Conservation (phyloP, 2,113 vertebrate species). For the Nansenia antarctica region DNA sequence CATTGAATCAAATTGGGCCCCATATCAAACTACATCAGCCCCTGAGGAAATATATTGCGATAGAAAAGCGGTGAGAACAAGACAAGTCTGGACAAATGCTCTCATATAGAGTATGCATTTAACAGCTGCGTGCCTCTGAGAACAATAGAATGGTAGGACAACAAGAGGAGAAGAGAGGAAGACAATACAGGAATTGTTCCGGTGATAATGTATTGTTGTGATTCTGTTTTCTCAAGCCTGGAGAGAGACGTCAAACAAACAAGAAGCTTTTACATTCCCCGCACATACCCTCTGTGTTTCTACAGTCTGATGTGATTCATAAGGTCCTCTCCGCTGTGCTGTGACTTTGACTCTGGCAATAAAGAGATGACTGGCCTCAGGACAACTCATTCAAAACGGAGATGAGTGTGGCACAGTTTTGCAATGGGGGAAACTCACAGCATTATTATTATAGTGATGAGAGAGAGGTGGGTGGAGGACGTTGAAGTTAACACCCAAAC, state of each 20-base stretch:
- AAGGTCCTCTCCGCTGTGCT: slow-evolving; percentile 50
- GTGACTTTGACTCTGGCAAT: slow-evolving; percentile 60
- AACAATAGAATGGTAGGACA: slow-evolving; percentile 25
- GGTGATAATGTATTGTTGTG: neutral
- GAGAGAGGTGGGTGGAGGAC: neutral
- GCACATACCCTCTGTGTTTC: neutral
- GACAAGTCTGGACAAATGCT: slow-evolving; percentile 40
- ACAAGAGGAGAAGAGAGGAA: neutral
- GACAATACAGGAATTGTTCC: slow-evolving; percentile 35
- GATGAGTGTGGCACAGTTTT: slow-evolving; percentile 46
- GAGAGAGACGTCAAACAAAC: slow-evolving; percentile 20
- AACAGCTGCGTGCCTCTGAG: slow-evolving; percentile 22
- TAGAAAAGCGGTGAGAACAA: slow-evolving; percentile 30
- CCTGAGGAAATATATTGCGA: slow-evolving; percentile 37
- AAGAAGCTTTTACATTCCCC: neutral
- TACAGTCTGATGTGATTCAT: slow-evolving; percentile 41
- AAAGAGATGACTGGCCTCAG: slow-evolving; percentile 47
- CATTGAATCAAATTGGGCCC: slow-evolving; percentile 34
- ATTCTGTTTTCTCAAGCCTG: slow-evolving; percentile 1
- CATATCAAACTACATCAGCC: slow-evolving; percentile 18
- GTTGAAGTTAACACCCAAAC: slow-evolving; percentile 24
- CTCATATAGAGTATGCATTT: slow-evolving; percentile 39
- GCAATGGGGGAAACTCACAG: slow-evolving; percentile 40
- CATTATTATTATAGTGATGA: slow-evolving; percentile 8
- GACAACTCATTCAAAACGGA: slow-evolving; percentile 55